These are phyloP conservation scores for Drosophila yakuba DNA, from an alignment of 1,140 invertebrate genomes.

Conservation along the genomic window DNA sequence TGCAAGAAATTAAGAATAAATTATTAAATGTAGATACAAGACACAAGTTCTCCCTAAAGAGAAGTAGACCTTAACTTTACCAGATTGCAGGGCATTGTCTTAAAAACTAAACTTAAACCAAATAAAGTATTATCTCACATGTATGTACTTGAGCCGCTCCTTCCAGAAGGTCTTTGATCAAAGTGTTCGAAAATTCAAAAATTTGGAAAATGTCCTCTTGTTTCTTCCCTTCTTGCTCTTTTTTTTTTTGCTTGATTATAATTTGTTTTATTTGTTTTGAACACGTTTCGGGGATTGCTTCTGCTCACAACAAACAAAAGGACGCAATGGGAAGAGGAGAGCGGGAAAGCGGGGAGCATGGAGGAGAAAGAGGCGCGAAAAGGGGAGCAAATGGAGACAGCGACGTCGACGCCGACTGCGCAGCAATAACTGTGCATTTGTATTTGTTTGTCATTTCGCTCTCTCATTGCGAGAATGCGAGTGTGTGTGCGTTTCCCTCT, in stretches of 20 bases:
- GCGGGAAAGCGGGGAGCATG: slow-evolving; percentile 24
- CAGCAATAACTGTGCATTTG: slow-evolving; percentile 27
- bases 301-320: slow-evolving; percentile 55
- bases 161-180: slow-evolving; percentile 11
- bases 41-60: too few relatives aligned
- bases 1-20: too few relatives aligned
- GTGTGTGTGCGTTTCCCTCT: slow-evolving; percentile 33
- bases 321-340: slow-evolving; percentile 41
- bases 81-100: too few relatives aligned
- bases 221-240: slow-evolving; percentile 9
- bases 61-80: too few relatives aligned
- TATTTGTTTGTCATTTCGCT: slow-evolving; percentile 66
- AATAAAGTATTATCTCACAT: slow-evolving; percentile 4
- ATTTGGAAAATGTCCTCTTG: slow-evolving; percentile 32
- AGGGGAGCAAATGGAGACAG: slow-evolving; percentile 11
- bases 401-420: slow-evolving; percentile 25
- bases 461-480: slow-evolving; percentile 31
- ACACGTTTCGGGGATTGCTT: slow-evolving; percentile 60
- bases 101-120: not conserved
- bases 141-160: not conserved
- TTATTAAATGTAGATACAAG: too few relatives aligned
- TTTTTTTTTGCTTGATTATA: slow-evolving; percentile 31
- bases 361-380: slow-evolving; percentile 12
- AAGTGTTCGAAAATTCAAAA: slow-evolving; percentile 26
- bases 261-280: slow-evolving; percentile 57